phyloP scores from a whole-genome alignment of 2,113 vertebrate genomes.

The Herpailurus yagouaroundi region DNA sequence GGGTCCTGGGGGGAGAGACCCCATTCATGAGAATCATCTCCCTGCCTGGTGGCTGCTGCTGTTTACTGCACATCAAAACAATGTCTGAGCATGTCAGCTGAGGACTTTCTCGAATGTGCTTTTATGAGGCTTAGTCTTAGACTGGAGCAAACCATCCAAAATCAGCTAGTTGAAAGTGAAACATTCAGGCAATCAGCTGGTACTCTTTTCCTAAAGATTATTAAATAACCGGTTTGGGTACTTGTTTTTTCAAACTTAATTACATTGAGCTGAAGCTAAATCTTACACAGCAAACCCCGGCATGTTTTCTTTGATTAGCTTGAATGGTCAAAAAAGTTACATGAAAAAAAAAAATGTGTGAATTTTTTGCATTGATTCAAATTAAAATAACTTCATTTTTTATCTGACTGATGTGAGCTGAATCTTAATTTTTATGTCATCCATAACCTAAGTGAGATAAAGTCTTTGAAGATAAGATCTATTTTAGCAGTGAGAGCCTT shows the following conservation, averaged over 20 bases:
- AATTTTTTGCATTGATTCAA: not conserved
- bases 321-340: not conserved
- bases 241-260: not conserved
- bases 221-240: not conserved
- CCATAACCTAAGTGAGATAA: not conserved
- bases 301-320: not conserved
- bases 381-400: constrained; percentile 20
- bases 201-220: not conserved
- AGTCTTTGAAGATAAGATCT: not conserved
- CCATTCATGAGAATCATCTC: not conserved
- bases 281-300: not conserved
- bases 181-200: not conserved
- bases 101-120: not conserved
- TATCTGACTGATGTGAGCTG: not conserved
- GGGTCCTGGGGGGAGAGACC: not conserved
- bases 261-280: not conserved
- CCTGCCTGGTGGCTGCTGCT: not conserved
- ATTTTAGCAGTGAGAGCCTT: not conserved
- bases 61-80: not conserved
- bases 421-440: not conserved
- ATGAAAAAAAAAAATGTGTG: not conserved
- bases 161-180: not conserved
- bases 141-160: not conserved
- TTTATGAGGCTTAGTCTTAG: not conserved
- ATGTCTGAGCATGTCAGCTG: not conserved